A percentile compares a stretch with the other conserved stretches of the same genome.
These are phyloP conservation scores for Papilio glaucus DNA, from an alignment of 1,140 invertebrate species.

Conservation along the genomic window DNA sequence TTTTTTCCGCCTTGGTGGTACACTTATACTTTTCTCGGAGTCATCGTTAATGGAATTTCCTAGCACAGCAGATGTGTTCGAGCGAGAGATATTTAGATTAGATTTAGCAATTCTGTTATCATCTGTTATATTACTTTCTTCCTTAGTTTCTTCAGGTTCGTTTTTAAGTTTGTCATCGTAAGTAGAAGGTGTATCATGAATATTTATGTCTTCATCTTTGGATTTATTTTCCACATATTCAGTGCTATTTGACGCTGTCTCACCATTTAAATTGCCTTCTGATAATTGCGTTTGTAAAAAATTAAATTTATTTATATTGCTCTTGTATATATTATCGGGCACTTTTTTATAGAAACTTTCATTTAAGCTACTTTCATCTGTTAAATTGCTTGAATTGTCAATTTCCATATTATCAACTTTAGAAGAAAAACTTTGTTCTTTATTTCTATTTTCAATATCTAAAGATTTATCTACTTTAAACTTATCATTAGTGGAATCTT, in stretches of 20 bases:
- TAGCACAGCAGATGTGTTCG: slow-evolving; percentile 35
- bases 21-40: slow-evolving; percentile 65
- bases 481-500: slow-evolving; percentile 58
- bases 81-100: slow-evolving; percentile 48
- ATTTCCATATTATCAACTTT: slow-evolving; percentile 41
- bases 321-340: slow-evolving; percentile 72
- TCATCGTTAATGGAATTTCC: slow-evolving; percentile 47
- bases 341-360: slow-evolving; percentile 48
- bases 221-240: slow-evolving; percentile 33
- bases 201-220: slow-evolving; percentile 36
- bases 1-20: slow-evolving; percentile 76
- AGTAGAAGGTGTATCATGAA: slow-evolving; percentile 1
- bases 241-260: slow-evolving; percentile 31
- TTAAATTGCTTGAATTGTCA: slow-evolving; percentile 39
- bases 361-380: slow-evolving; percentile 44
- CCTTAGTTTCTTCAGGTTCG: slow-evolving; percentile 40
- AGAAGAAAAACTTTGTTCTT: slow-evolving; percentile 39
- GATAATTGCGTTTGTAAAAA: slow-evolving; percentile 78
- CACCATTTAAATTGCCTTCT: slow-evolving; percentile 41
- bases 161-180: slow-evolving; percentile 37
- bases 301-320: slow-evolving; percentile 71
- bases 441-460: slow-evolving; percentile 47
- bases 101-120: slow-evolving; percentile 72
- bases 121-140: slow-evolving; percentile 73
- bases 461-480: slow-evolving; percentile 45